Evolutionary conservation across 1,140 invertebrate species (phyloP).

Genomic region (Cryptotermes secundus): DNA sequence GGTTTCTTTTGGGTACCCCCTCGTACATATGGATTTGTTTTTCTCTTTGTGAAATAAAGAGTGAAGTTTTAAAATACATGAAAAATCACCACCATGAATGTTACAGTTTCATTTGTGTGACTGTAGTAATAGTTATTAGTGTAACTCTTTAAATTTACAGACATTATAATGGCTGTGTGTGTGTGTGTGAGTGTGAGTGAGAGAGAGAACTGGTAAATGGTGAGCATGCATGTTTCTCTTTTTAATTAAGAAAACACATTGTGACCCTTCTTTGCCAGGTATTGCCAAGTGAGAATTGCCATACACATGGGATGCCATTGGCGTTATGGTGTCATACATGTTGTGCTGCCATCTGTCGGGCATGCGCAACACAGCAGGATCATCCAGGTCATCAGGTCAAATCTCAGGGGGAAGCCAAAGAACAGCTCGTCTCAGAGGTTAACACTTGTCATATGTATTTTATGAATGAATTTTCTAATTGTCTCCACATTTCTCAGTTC

Average conservation of each 20-base stretch:
- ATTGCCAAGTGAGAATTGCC: constrained; percentile 58
- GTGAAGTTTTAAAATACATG: too few relatives aligned
- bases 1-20: too few relatives aligned
- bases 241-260: neutral
- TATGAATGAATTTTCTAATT: too few relatives aligned
- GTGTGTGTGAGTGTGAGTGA: neutral
- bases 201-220: neutral
- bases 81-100: too few relatives aligned
- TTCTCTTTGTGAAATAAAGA: too few relatives aligned
- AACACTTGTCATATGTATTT: neutral
- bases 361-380: constrained; percentile 63
- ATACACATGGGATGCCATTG: constrained; percentile 69
- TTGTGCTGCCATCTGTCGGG: constrained; percentile 61
- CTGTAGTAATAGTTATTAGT: too few relatives aligned
- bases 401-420: constrained; percentile 65
- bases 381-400: constrained; percentile 66
- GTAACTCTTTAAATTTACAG: too few relatives aligned
- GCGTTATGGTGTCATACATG: constrained; percentile 73
- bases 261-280: constrained; percentile 20
- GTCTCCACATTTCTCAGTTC: neutral
- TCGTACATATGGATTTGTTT: too few relatives aligned
- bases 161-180: too few relatives aligned
- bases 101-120: too few relatives aligned
- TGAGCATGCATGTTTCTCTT: neutral
- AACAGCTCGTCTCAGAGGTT: constrained; percentile 63